Evolutionary conservation across 2,113 vertebrate species (phyloP).

Genomic region (Dicerorhinus sumatrensis): DNA sequence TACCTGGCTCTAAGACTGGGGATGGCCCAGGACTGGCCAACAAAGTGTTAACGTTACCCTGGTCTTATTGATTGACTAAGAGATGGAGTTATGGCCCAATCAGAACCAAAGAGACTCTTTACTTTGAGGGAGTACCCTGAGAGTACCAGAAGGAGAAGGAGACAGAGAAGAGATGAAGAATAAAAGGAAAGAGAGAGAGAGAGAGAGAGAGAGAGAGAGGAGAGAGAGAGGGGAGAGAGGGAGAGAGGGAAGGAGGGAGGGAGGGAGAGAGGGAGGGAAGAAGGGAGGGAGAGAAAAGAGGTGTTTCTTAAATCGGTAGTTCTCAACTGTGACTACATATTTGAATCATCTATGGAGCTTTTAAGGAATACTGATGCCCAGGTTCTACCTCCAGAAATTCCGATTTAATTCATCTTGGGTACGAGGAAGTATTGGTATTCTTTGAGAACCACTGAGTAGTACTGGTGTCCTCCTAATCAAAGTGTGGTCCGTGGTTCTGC

Average conservation of each 20-base stretch:
- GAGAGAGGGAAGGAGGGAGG: fast-evolving
- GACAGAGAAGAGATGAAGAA: no score
- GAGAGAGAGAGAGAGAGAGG: not conserved
- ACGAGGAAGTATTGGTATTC: not conserved
- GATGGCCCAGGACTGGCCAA: no score
- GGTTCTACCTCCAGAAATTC: not conserved
- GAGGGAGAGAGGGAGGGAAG: fast-evolving
- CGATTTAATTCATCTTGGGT: not conserved
- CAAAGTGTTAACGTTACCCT: no score
- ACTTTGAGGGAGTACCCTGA: no score
- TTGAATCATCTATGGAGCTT: not conserved
- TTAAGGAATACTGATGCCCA: not conserved
- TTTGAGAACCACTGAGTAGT: not conserved
- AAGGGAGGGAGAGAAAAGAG: no score
- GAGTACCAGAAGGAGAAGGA: not conserved
- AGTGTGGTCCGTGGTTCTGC: not conserved
- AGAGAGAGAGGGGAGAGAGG: fast-evolving
- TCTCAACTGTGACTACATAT: not conserved
- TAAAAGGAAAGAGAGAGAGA: no score
- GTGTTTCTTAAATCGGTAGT: not conserved
- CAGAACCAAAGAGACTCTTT: not conserved
- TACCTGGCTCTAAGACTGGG: not conserved
- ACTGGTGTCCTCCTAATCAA: not conserved
- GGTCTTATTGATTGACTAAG: not conserved
- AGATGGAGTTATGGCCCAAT: not conserved